phyloP scores from a whole-genome alignment of 2,113 vertebrate species.

The Perca schrenkii region DNA sequence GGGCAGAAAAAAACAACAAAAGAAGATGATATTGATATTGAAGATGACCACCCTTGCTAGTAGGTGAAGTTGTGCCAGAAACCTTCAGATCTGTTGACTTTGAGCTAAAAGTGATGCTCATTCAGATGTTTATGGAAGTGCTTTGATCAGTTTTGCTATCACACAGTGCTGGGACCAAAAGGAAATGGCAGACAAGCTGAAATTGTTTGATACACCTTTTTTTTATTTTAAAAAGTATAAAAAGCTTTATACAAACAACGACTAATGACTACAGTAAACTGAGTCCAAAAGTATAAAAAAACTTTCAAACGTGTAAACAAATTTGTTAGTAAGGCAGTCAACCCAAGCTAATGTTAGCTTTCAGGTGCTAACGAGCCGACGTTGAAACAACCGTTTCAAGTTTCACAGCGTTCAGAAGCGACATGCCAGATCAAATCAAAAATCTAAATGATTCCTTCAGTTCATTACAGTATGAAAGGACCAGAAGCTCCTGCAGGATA shows the following conservation, averaged over 20 bases:
- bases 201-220: conserved; percentile 19
- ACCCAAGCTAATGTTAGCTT: background rate
- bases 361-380: conserved; percentile 5
- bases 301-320: background rate
- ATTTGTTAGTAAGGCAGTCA: background rate
- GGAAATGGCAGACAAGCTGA: background rate
- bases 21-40: too few relatives aligned
- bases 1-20: too few relatives aligned
- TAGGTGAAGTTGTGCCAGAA: background rate
- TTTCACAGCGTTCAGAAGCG: conserved; percentile 27
- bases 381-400: conserved; percentile 8
- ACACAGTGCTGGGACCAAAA: background rate
- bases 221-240: conserved; percentile 22
- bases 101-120: background rate
- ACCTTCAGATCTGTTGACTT: background rate
- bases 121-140: background rate
- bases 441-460: background rate
- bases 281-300: background rate
- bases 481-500: background rate
- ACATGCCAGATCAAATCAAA: background rate
- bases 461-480: conserved; percentile 6
- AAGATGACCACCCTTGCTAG: background rate
- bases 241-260: background rate
- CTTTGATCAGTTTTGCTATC: background rate
- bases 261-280: background rate